Evolutionary conservation across 2,797 vertebrate species (phyloP).

Genomic region (Vultur gryphus): DNA sequence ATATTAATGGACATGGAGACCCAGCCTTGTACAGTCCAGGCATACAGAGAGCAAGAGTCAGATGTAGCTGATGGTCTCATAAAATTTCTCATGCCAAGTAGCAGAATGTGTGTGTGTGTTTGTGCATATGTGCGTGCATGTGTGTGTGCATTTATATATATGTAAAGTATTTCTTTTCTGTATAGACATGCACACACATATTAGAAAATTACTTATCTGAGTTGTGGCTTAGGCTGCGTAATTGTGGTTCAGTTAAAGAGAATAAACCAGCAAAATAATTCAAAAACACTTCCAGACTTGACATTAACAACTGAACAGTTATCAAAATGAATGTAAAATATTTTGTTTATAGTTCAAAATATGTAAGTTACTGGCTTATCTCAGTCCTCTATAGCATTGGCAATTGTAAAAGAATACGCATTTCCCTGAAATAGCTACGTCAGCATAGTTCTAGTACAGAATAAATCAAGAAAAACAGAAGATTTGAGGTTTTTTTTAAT

Average conservation of each 20-base stretch:
- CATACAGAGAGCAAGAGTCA: neutral
- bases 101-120: neutral
- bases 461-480: neutral
- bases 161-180: neutral
- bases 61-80: neutral
- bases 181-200: neutral
- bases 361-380: conserved; percentile 1
- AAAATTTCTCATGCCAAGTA: neutral
- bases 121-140: neutral
- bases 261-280: neutral
- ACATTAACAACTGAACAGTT: neutral
- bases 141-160: neutral
- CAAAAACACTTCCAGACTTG: conserved; percentile 6
- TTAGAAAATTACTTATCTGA: neutral
- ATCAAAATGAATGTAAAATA: neutral
- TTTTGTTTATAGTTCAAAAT: neutral
- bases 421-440: conserved; percentile 33
- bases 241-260: neutral
- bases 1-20: neutral
- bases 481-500: neutral
- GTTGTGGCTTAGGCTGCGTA: neutral
- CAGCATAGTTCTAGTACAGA: neutral
- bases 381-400: neutral
- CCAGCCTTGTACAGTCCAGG: neutral
- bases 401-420: conserved; percentile 5